These are phyloP conservation scores for Esox masquinongy DNA, from an alignment of 2,797 vertebrate genomes.

Conservation along the genomic window DNA sequence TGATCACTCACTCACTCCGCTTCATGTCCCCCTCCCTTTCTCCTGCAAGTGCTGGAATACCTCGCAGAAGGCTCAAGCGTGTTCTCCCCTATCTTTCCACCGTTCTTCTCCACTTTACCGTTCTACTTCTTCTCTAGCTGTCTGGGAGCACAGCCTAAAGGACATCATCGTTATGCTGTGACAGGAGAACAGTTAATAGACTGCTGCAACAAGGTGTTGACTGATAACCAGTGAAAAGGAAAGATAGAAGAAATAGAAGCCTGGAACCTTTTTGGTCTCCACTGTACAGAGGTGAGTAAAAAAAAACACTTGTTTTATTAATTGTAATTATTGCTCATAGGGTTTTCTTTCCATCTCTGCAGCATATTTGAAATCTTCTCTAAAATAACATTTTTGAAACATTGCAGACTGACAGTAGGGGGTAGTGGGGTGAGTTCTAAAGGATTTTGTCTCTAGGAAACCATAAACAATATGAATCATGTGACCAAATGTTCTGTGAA, in stretches of 20 bases:
- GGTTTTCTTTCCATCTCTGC: neutral
- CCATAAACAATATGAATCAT: too few relatives aligned
- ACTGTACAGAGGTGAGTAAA: neutral
- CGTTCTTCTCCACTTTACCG: neutral
- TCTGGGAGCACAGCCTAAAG: neutral
- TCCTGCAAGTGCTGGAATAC: neutral
- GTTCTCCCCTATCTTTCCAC: neutral
- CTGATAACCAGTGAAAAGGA: neutral
- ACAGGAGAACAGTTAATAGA: neutral
- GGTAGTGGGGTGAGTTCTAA: too few relatives aligned
- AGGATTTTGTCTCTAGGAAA: too few relatives aligned
- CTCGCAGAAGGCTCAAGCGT: neutral
- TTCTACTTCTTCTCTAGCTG: neutral
- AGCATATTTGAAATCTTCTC: neutral
- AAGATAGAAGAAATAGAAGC: neutral
- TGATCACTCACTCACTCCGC: neutral
- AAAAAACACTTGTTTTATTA: neutral
- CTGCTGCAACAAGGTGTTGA: neutral
- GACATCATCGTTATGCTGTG: neutral
- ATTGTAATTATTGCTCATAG: neutral
- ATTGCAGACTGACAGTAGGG: too few relatives aligned
- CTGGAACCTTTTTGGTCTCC: neutral
- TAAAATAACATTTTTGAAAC: neutral
- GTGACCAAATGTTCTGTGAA: too few relatives aligned
- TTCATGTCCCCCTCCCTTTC: neutral